phyloP scores from a whole-genome alignment of 2,797 vertebrate species.

The Menidia menidia region DNA sequence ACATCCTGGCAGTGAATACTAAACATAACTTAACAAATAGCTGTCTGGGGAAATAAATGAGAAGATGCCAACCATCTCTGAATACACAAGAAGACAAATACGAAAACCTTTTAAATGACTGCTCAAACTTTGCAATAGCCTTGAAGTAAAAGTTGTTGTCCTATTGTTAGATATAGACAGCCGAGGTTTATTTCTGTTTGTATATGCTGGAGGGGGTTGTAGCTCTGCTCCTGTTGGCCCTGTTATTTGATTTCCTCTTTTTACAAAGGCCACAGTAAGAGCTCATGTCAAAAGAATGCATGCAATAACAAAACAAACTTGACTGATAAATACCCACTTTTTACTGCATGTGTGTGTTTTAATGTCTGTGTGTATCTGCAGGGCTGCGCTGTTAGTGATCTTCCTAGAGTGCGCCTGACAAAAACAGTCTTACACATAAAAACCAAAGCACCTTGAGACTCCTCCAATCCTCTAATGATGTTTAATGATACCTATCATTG shows the following conservation, averaged over 20 bases:
- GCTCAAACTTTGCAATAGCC: constrained; percentile 78
- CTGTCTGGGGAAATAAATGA: constrained; percentile 70
- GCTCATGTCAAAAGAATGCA: constrained; percentile 81
- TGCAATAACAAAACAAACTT: constrained; percentile 78
- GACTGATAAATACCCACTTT: constrained; percentile 76
- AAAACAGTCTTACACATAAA: constrained; percentile 63
- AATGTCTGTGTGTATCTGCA: constrained; percentile 57
- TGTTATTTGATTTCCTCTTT: constrained; percentile 81
- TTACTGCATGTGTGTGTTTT: constrained; percentile 54
- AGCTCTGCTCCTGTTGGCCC: constrained; percentile 76
- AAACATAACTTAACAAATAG: constrained; percentile 75
- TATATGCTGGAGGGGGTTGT: constrained; percentile 78
- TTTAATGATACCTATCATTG: constrained; percentile 81
- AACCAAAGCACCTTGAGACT: constrained; percentile 70
- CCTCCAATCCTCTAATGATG: constrained; percentile 77
- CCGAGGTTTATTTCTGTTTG: constrained; percentile 78
- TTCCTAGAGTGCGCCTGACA: constrained; percentile 79
- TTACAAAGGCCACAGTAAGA: constrained; percentile 81
- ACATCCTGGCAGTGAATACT: constrained; percentile 68
- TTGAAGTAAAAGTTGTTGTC: constrained; percentile 80
- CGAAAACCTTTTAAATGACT: constrained; percentile 69
- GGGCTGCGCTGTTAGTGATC: constrained; percentile 77
- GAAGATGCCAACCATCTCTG: constrained; percentile 59
- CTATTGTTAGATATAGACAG: constrained; percentile 79
- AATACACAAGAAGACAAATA: constrained; percentile 68